Conservation (phyloP, 1,140 invertebrate species). For the Pomacea maculata region DNA sequence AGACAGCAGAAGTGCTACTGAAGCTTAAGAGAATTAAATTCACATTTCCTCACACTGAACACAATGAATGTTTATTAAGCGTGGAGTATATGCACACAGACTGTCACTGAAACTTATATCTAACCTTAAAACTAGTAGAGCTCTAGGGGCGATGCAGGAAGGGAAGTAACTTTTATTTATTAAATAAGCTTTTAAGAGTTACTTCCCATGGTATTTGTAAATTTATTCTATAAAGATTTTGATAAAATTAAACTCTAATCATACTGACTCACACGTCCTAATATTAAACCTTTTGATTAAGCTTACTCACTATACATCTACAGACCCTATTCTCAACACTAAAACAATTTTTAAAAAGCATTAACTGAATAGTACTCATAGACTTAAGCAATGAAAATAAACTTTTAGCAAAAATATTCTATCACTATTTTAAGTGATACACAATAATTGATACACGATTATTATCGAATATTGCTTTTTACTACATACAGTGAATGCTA, state of each 20-base stretch:
- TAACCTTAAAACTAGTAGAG: no score
- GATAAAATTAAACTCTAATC: not conserved
- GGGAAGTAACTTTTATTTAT: not conserved
- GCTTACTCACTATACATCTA: not conserved
- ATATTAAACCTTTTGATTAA: not conserved
- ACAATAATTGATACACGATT: not conserved
- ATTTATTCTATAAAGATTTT: not conserved
- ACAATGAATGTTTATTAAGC: no score
- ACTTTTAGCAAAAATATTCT: not conserved
- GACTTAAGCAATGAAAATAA: not conserved
- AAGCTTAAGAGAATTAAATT: no score
- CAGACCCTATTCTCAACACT: no score
- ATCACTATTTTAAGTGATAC: not conserved
- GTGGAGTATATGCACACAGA: no score
- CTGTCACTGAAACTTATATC: no score
- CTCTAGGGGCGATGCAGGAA: no score
- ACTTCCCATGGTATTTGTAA: not conserved
- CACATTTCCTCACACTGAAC: no score
- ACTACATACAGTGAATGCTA: constrained; percentile 20
- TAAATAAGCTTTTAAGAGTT: not conserved
- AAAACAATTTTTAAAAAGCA: not conserved
- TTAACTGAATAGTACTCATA: not conserved
- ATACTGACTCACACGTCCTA: not conserved
- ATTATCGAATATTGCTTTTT: not conserved
- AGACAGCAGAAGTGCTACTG: no score